Percentiles rank a stretch among this genome's conserved stretches.
Conservation (phyloP, 2,113 vertebrate species). For the Anarhynchus alexandrinus region DNA sequence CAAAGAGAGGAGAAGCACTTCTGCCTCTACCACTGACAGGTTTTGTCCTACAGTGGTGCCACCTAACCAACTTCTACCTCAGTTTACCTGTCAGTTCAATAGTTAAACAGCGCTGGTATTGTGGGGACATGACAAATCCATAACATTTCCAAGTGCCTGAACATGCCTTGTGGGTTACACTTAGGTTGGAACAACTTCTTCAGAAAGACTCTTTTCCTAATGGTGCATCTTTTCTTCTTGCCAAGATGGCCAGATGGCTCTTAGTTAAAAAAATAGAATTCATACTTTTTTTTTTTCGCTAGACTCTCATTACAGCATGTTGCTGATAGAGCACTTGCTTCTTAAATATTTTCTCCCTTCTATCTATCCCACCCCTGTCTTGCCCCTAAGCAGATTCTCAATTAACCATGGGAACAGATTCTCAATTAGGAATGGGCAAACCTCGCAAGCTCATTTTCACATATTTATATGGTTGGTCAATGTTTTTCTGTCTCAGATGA, state of each 20-base stretch:
- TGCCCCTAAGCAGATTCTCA: slow-evolving; percentile 58
- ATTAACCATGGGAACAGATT: slow-evolving; percentile 40
- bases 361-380: neutral
- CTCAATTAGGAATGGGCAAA: slow-evolving; percentile 48
- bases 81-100: neutral
- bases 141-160: neutral
- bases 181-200: neutral
- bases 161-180: neutral
- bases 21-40: neutral
- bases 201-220: slow-evolving; percentile 6
- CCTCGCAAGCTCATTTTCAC: slow-evolving; percentile 1
- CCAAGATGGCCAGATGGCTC: slow-evolving; percentile 55
- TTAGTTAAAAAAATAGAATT: slow-evolving; percentile 17
- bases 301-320: neutral
- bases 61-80: neutral
- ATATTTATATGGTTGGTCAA: slow-evolving; percentile 41
- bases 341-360: slow-evolving; percentile 42
- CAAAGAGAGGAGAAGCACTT: neutral
- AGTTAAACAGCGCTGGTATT: neutral
- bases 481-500: slow-evolving; percentile 25
- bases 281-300: neutral
- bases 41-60: neutral
- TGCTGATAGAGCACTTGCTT: slow-evolving; percentile 23
- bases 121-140: neutral
- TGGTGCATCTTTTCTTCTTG: neutral